These are phyloP conservation scores for Tromatobia lineatoria DNA, from an alignment of 2,888 invertebrate species.

Conservation along the genomic window DNA sequence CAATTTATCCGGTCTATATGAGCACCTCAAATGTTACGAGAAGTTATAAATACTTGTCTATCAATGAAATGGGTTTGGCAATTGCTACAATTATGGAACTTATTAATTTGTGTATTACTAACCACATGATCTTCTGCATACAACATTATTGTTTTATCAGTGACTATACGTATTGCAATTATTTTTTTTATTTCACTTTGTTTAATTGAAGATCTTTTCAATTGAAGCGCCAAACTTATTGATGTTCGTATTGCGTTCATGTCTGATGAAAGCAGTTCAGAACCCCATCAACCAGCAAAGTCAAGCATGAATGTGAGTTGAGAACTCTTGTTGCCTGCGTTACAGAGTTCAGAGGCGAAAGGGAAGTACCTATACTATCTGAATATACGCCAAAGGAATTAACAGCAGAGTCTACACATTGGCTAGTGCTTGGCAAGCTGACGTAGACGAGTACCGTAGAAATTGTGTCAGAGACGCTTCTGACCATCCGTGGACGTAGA, in stretches of 20 bases:
- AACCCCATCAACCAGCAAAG: conserved; percentile 15
- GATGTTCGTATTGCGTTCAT: background rate
- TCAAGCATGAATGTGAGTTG: conserved; percentile 61
- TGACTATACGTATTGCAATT: background rate
- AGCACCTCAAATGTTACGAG: background rate
- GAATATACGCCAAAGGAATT: conserved; percentile 63
- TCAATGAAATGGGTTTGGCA: background rate
- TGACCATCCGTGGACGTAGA: conserved; percentile 64
- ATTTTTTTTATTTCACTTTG: background rate
- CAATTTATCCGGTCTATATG: background rate
- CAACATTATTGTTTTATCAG: background rate
- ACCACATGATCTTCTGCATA: background rate
- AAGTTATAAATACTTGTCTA: background rate
- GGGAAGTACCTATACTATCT: conserved; percentile 21
- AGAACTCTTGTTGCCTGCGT: conserved; percentile 46
- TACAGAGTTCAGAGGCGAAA: conserved; percentile 23
- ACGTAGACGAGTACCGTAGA: conserved; percentile 32
- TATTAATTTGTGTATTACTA: background rate
- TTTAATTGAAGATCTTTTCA: no score
- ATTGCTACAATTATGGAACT: background rate
- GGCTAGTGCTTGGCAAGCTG: conserved; percentile 46
- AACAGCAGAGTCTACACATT: conserved; percentile 52
- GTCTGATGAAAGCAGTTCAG: background rate
- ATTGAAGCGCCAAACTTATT: background rate
- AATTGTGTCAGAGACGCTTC: conserved; percentile 38